Base-by-base conservation (phyloP, 2,113 vertebrate genomes). In the Sebastes schlegelii region DNA sequence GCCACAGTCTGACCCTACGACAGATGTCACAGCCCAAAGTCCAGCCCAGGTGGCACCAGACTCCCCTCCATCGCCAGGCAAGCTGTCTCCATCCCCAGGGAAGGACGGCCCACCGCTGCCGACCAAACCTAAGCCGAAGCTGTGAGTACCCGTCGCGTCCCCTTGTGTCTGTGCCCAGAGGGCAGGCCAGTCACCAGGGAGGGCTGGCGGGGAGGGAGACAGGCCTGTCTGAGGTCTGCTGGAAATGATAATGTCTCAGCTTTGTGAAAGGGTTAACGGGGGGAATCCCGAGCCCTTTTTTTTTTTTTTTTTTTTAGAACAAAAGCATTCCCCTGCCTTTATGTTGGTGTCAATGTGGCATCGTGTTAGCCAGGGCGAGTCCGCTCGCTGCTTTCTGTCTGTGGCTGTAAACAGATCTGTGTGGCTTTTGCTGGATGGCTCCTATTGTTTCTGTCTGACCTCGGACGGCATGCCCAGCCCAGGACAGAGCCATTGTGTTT, bases 81-180 rank as follows among this genome's bases (percentile, higher is more conserved):
- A 96, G 92, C 34, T 34, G 34, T 34, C 34, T 34, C 34, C 93
- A 26, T 34, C 94, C 75, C 76, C 80, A 34, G 85, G 86, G 10
- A 99, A 96, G 92, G 97, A 97, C 0, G 97, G 95, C 21, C 97
- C 96, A 14, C 98, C 98, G 0, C 93, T 98, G 84, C 96, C 97
- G 63, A 97, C 96, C 86, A 99, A 97, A 83, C 95, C 95, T 16
- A 96, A 96, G 89, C 98, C 98, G 46, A 99, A 98, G 92, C 96
- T 99, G 98, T 99, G 94, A 99, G 98, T 99, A 94, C 52, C 90
- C 72, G 67, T 77, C 8, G 11, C 34, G 4, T 34, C 34, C 34
- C 34, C 34, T 34, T 34, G 34, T 34, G 34, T 74, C 45, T 80
- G 64, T 13, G 70, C 65, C 75, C 70, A 1, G 13, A 43, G 70